phyloP scores from a whole-genome alignment of 1,140 invertebrate genomes.

The Artemia franciscana region DNA sequence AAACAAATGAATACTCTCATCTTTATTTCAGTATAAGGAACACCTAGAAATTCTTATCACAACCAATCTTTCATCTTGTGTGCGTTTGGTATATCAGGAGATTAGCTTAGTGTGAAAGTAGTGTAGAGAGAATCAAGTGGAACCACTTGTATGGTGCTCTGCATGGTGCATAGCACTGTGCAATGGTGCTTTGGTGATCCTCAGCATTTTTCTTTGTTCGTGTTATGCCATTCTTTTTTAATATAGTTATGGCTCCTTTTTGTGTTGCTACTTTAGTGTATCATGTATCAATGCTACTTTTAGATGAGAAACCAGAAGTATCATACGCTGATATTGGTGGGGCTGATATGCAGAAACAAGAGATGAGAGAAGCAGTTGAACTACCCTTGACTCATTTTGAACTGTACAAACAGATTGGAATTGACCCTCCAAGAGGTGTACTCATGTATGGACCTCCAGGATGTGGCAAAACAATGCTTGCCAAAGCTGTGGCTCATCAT shows the following conservation, averaged over 20 bases:
- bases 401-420: slow-evolving; percentile 91
- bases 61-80: too few relatives aligned
- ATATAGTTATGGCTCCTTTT: background rate
- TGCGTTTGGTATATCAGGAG: too few relatives aligned
- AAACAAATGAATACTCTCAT: slow-evolving; percentile 4
- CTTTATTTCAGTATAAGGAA: too few relatives aligned
- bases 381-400: slow-evolving; percentile 93
- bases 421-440: slow-evolving; percentile 87
- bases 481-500: slow-evolving; percentile 89
- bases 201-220: background rate
- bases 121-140: background rate
- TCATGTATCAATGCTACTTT: slow-evolving; percentile 3
- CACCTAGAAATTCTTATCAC: background rate
- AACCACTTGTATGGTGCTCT: background rate
- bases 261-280: background rate
- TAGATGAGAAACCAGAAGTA: slow-evolving; percentile 96
- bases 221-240: background rate
- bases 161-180: background rate
- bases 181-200: background rate
- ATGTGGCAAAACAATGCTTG: slow-evolving; percentile 95
- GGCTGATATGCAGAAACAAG: slow-evolving; percentile 98
- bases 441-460: slow-evolving; percentile 96
- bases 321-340: slow-evolving; percentile 94
- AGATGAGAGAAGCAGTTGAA: slow-evolving; percentile 95
- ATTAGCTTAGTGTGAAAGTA: too few relatives aligned